These are phyloP conservation scores for Oreocharis arfaki DNA, from an alignment of 2,113 vertebrate species.

Conservation along the genomic window DNA sequence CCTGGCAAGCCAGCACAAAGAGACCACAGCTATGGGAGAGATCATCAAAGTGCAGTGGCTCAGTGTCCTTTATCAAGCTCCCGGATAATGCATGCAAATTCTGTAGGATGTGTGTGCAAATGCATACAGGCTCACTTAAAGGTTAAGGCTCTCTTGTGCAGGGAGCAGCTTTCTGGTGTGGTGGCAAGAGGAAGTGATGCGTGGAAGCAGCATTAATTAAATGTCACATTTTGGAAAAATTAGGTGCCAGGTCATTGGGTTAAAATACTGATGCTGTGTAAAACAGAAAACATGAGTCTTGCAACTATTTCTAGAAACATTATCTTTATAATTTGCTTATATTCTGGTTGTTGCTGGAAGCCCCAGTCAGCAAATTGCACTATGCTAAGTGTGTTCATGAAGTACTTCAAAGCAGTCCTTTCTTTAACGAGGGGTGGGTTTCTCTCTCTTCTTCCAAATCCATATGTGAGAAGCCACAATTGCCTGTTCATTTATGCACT, in stretches of 20 bases:
- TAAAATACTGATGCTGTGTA: neutral
- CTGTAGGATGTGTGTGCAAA: neutral
- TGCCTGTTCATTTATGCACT: neutral
- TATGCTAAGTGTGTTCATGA: neutral
- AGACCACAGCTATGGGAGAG: neutral
- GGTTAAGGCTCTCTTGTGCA: neutral
- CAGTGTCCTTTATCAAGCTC: neutral
- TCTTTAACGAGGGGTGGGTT: rapidly evolving
- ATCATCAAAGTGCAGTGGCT: neutral
- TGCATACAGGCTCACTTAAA: rapidly evolving
- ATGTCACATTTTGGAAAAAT: neutral
- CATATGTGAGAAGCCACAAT: neutral
- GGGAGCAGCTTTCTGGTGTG: neutral
- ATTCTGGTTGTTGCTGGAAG: neutral
- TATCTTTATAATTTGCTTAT: neutral
- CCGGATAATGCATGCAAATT: neutral
- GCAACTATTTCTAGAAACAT: neutral
- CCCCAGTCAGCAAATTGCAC: neutral
- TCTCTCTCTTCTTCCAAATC: neutral
- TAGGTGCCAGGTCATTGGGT: neutral
- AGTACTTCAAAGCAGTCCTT: slow-evolving; percentile 6
- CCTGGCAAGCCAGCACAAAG: neutral
- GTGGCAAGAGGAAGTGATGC: neutral
- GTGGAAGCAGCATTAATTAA: neutral
- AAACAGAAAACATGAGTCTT: neutral